A percentile compares a stretch with the other conserved stretches of the same genome.
These are phyloP conservation scores for Mixornis gularis DNA, from an alignment of 2,113 vertebrate species.

Conservation along the genomic window DNA sequence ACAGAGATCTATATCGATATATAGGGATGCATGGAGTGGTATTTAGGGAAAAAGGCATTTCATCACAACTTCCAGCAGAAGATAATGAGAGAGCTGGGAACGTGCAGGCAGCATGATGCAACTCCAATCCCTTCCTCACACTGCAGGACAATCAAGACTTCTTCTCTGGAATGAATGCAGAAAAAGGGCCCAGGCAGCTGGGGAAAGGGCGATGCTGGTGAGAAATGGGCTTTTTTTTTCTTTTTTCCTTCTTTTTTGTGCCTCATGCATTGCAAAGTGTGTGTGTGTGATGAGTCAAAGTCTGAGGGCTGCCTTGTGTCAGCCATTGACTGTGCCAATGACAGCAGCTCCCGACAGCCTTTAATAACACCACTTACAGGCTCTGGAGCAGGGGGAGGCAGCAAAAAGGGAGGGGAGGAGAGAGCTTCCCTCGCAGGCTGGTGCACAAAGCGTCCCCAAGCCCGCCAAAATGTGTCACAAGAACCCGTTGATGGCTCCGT, in stretches of 20 bases:
- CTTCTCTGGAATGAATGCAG: background rate
- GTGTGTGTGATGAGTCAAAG: slow-evolving; percentile 41
- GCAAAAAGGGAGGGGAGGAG: background rate
- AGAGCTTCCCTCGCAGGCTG: background rate
- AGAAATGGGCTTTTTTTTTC: background rate
- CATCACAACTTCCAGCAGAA: background rate
- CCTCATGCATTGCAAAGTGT: background rate
- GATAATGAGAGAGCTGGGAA: background rate
- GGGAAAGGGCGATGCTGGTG: background rate
- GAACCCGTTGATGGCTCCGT: background rate
- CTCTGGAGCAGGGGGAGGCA: background rate
- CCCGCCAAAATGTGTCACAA: background rate
- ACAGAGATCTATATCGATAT: background rate
- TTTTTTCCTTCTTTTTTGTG: background rate
- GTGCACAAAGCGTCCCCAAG: background rate
- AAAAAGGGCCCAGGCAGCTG: slow-evolving; percentile 2
- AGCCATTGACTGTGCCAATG: slow-evolving; percentile 41
- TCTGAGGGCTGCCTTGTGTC: slow-evolving; percentile 53
- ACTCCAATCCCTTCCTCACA: background rate
- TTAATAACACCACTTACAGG: slow-evolving; percentile 22
- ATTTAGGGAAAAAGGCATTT: background rate
- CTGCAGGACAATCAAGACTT: background rate
- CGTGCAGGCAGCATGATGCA: background rate
- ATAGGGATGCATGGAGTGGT: background rate
- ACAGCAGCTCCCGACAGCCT: slow-evolving; percentile 35